Conservation (phyloP, 2,888 invertebrate species). For the Stramonita haemastoma region DNA sequence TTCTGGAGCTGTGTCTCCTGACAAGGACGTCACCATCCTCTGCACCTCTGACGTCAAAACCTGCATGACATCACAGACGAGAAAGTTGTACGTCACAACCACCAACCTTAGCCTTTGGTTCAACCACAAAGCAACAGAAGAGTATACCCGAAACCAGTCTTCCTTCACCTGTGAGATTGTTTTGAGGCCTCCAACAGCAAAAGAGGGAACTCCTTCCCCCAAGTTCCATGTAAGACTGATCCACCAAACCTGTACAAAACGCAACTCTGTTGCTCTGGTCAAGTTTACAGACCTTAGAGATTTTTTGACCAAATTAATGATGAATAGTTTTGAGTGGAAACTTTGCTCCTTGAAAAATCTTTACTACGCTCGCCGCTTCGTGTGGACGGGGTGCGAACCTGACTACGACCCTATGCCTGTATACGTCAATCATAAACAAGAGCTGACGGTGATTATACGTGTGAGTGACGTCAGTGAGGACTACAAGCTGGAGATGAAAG, state of each 20-base stretch:
- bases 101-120: too few relatives aligned
- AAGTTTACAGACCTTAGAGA: not conserved
- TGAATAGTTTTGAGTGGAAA: too few relatives aligned
- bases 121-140: too few relatives aligned
- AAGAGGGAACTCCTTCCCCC: too few relatives aligned
- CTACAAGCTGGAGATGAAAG: not conserved
- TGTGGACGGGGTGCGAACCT: not conserved
- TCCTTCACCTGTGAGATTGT: too few relatives aligned
- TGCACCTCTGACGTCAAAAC: not conserved
- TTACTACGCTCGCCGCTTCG: not conserved
- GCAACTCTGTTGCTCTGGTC: not conserved
- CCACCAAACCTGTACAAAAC: not conserved
- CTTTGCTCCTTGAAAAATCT: not conserved
- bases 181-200: too few relatives aligned
- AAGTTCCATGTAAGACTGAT: not conserved
- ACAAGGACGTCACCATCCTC: not conserved
- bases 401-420: not conserved
- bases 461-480: conserved; percentile 10
- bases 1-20: too few relatives aligned
- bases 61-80: not conserved
- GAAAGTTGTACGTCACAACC: not conserved
- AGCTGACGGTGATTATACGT: not conserved
- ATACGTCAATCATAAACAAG: not conserved
- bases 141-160: too few relatives aligned
- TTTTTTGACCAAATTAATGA: too few relatives aligned